phyloP scores from a whole-genome alignment of 2,797 vertebrate species.

The Sebastes alutus region DNA sequence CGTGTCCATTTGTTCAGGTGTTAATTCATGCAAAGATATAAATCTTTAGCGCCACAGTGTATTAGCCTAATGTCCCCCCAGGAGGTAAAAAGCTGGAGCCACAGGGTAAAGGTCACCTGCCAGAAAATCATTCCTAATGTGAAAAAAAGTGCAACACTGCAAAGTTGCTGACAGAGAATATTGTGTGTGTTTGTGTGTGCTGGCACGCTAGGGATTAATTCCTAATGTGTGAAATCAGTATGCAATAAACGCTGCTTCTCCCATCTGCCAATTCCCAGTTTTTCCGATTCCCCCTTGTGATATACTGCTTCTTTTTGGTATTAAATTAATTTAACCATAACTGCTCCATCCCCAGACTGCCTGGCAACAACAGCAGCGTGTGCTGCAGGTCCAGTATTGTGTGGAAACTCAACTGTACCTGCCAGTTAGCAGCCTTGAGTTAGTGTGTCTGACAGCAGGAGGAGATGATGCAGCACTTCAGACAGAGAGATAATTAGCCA shows the following conservation, averaged over 20 bases:
- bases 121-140: background rate
- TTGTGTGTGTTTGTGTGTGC: background rate
- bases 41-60: background rate
- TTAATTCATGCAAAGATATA: background rate
- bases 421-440: constrained; percentile 28
- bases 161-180: background rate
- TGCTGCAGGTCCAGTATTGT: constrained; percentile 18
- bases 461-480: constrained; percentile 58
- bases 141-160: constrained; percentile 1
- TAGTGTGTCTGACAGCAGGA: constrained; percentile 42
- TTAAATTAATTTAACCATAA: constrained; percentile 42
- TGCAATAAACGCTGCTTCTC: constrained; percentile 1
- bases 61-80: background rate
- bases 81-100: background rate
- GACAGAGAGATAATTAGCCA: constrained; percentile 57
- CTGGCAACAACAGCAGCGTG: background rate
- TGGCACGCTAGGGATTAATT: background rate
- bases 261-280: constrained; percentile 17
- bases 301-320: background rate
- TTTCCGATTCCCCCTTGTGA: background rate
- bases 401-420: constrained; percentile 15
- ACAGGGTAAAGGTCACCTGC: background rate
- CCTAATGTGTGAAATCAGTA: constrained; percentile 32
- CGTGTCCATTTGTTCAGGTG: background rate
- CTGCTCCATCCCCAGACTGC: constrained; percentile 15